Base-by-base conservation (phyloP, 2,888 invertebrate genomes). In the Mesodorylaimus sp. region DNA sequence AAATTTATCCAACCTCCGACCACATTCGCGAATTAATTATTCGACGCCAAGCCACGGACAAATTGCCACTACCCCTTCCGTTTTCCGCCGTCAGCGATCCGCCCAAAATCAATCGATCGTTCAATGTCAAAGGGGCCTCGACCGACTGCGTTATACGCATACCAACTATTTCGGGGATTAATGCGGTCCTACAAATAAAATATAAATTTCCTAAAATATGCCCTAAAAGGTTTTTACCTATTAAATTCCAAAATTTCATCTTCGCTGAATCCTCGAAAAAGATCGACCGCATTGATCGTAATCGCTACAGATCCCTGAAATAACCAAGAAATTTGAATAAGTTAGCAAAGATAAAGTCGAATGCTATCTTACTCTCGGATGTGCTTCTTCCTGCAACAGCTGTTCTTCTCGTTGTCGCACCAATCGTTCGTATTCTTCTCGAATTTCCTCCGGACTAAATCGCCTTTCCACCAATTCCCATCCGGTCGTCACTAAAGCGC, bases 381-480 rank as follows among this genome's bases (percentile, higher is more conserved):
- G 91, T 1, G 91, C 87, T 54, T 82, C 76, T 64, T 87, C 84
- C 61, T 87, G 80, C 49, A 95, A 74, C 54, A 80, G 75, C 52
- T 86, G 75, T 62, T 91, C 87, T 58, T 91, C 89, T 53, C 82
- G 75, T 61, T 85, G 83, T 56, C 80, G 56, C 49, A 73, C 71
- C 47, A 77, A 62, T 54, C 86, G 77, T 70, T 95, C 91, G 74
- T 88, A 95, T 70, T 95, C 95, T 53, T 89, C 91, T 51, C 89
- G 74, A 52, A 97, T 93, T 75, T 97, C 93, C 58, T 84, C 79
- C 1, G 93, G 88, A 2, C 91, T 89, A 66, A 83, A 82, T 1
- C 83, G 84, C 36, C 87, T 75, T 61, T 86, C 81, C 28, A 93
- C 83, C 29, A 73, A 58, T 67, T 69, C 50, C 13, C 50, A 50